Conservation (phyloP, 2,113 vertebrate genomes). For the Tetrax tetrax region DNA sequence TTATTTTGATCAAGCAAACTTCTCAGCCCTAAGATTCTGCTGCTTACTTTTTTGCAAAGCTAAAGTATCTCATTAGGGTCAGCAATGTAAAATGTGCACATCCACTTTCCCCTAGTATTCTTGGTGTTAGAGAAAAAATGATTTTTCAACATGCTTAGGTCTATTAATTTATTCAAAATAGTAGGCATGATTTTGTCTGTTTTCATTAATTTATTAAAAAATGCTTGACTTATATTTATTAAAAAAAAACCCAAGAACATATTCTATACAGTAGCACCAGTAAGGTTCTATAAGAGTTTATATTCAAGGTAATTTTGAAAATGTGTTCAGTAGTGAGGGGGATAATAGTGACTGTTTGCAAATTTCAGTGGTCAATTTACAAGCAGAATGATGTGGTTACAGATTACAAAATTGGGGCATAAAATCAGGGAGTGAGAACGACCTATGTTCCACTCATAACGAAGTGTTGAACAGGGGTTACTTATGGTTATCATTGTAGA, state of each 20-base stretch:
- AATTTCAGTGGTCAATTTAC: not conserved
- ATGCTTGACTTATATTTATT: not conserved
- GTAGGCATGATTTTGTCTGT: not conserved
- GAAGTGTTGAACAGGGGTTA: not conserved
- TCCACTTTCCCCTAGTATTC: not conserved
- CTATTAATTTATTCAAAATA: not conserved
- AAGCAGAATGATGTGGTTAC: not conserved
- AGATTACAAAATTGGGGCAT: not conserved
- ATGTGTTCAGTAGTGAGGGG: not conserved
- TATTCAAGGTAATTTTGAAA: not conserved
- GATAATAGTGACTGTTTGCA: not conserved
- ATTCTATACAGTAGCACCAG: not conserved
- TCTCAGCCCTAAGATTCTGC: not conserved
- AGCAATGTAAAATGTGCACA: not conserved
- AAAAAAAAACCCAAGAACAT: fast-evolving
- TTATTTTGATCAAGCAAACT: not conserved
- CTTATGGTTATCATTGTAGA: not conserved
- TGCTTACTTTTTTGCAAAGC: not conserved
- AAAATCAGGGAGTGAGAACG: not conserved
- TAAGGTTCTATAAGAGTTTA: not conserved
- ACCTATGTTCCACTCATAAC: not conserved
- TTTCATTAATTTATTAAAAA: not conserved
- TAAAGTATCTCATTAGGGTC: not conserved
- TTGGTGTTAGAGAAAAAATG: not conserved
- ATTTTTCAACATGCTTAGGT: not conserved